Percentiles rank a stretch among this genome's conserved stretches.
phyloP scores from a whole-genome alignment of 2,888 invertebrate genomes.

The Pollenia angustigena region DNA sequence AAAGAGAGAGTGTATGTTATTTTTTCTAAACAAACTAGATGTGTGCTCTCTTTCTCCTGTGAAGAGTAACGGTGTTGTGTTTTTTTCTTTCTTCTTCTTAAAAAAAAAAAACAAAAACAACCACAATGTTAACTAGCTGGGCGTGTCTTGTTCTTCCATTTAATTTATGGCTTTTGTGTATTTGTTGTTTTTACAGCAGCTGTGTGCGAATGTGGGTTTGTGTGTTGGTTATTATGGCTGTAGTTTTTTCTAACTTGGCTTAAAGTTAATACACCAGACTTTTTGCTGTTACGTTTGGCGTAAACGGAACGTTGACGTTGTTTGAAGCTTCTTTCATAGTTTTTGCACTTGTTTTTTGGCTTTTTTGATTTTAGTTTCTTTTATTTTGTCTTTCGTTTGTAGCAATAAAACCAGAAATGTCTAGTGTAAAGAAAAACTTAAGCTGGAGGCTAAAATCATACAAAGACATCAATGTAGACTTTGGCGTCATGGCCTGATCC shows the following conservation, averaged over 20 bases:
- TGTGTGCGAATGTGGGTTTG: neutral
- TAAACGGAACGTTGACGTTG: conserved; percentile 51
- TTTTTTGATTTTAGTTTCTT: neutral
- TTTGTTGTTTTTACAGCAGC: neutral
- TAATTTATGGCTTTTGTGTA: conserved; percentile 61
- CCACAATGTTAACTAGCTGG: conserved; percentile 51
- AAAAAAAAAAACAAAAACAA: conserved; percentile 18
- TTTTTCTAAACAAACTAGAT: neutral
- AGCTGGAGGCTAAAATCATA: conserved; percentile 18
- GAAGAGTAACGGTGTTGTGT: neutral
- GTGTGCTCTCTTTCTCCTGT: conserved; percentile 33
- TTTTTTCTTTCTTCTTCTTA: conserved; percentile 12
- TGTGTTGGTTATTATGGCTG: conserved; percentile 39
- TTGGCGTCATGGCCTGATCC: neutral
- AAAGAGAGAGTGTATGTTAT: neutral
- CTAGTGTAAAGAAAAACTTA: neutral
- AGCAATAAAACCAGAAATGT: neutral
- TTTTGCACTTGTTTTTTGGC: conserved; percentile 49
- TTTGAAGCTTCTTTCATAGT: conserved; percentile 11
- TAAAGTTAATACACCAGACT: conserved; percentile 38
- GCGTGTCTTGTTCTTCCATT: conserved; percentile 63
- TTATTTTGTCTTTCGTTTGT: neutral
- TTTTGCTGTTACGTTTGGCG: conserved; percentile 27
- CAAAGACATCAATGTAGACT: neutral
- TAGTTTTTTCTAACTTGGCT: conserved; percentile 42